phyloP scores from a whole-genome alignment of 53 echinoderm and acorn worm species.

The Patiria pectinifera region DNA sequence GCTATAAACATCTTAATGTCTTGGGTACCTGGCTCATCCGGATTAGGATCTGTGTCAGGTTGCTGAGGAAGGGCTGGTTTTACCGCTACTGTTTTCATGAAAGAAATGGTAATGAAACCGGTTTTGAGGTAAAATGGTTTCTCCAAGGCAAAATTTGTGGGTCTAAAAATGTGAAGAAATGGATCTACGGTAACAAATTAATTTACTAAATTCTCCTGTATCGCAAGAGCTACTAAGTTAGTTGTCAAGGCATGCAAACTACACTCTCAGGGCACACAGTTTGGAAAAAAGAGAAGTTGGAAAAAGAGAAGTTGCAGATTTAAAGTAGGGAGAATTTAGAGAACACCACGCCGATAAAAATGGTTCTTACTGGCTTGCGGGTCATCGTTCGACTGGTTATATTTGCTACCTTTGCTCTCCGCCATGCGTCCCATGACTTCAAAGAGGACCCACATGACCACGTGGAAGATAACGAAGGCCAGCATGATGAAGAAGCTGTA shows the following conservation, averaged over 20 bases:
- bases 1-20: not conserved
- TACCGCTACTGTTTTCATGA: not conserved
- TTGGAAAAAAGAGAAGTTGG: not conserved
- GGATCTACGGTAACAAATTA: not conserved
- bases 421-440: conserved; percentile 47
- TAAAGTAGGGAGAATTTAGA: too few species aligned
- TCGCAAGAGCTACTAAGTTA: not conserved
- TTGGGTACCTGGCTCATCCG: conserved; percentile 5
- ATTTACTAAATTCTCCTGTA: not conserved
- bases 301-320: not conserved
- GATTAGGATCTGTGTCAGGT: not conserved
- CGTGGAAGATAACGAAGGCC: conserved; percentile 60
- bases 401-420: conserved; percentile 60
- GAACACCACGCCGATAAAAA: not conserved
- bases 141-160: not conserved
- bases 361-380: not conserved
- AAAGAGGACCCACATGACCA: conserved; percentile 68
- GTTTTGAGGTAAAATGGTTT: not conserved
- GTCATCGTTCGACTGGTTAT: not conserved
- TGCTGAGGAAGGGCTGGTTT: not conserved
- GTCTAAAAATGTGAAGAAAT: not conserved
- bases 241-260: too few species aligned
- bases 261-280: too few species aligned
- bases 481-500: conserved; percentile 68
- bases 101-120: not conserved